Base-by-base conservation (phyloP, 2,888 invertebrate genomes). In the Calephelis perditalis region DNA sequence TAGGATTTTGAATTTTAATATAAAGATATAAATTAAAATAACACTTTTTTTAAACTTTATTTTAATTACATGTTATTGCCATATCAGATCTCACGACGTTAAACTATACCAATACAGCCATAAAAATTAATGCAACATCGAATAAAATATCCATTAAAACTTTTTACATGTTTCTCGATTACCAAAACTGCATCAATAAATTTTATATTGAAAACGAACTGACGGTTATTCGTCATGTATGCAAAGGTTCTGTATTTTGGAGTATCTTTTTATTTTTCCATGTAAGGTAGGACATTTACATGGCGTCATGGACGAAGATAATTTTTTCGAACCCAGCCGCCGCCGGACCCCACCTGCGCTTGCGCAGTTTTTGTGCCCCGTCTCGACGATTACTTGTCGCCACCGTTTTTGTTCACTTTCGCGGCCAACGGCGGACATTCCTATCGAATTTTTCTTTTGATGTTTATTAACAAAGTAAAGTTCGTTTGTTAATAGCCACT, bases 401-500 rank as follows among this genome's bases (percentile, higher is more conserved):
- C 79, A 70, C 71, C 70, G 77, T 81, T 85, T 86, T 86, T 86
- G 78, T 81, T 72, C 74, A 83, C 84, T 86, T 85, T 85, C 83
- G 79, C 80, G 76, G 67, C 79, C 63, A 70, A 74, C 78, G 81
- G 26, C 52, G 52, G 52, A 52, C 52, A 26, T 52, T 52, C 52
- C 35, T 10, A 11, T 76, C 73, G 76, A 75, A 77, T 76, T 79
- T 76, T 74, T 78, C 71, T 72, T 71, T 74, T 60, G 40, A 47
- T 47, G 40, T 47, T 58, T 58, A 15, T 49, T 40, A 40, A 63
- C 63, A 62, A 67, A 62, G 64, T 62, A 60, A 59, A 40, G 8
- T 7, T 40, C 6, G 2, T 40, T 40, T 40, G 40, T 40, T 8
- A 40, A 40, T 40, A 40, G 5, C 8, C 40, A 8, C 8, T 40